A percentile compares a stretch with the other conserved stretches of the same genome.
These are phyloP conservation scores for Paralichthys olivaceus DNA, from an alignment of 2,113 vertebrate species.

Conservation along the genomic window DNA sequence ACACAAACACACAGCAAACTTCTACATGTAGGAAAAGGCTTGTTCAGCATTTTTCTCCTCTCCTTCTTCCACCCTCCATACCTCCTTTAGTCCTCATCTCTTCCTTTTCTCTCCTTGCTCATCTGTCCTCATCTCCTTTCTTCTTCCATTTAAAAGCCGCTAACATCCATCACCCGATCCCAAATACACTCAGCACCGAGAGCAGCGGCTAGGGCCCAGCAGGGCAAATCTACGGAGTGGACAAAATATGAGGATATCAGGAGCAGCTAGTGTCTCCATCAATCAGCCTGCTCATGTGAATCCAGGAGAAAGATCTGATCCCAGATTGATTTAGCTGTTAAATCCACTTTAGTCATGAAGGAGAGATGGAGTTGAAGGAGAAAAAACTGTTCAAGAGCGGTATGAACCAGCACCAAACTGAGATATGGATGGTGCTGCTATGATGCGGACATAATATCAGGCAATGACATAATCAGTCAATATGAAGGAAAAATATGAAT, in stretches of 20 bases:
- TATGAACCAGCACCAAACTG: conserved; percentile 15
- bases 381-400: conserved; percentile 3
- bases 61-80: conserved; percentile 19
- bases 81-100: conserved; percentile 18
- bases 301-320: conserved; percentile 63
- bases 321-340: conserved; percentile 66
- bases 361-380: conserved; percentile 45
- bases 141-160: conserved; percentile 44
- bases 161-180: conserved; percentile 67
- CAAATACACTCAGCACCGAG: conserved; percentile 46
- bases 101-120: conserved; percentile 15
- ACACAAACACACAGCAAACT: conserved; percentile 11
- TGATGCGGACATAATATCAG: background rate
- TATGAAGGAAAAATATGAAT: background rate
- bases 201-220: conserved; percentile 43
- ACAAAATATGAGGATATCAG: conserved; percentile 70
- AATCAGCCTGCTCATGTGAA: conserved; percentile 67
- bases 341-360: conserved; percentile 48
- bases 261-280: conserved; percentile 62
- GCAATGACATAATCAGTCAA: background rate
- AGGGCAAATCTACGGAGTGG: conserved; percentile 58
- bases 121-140: conserved; percentile 47
- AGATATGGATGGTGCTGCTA: background rate
- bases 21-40: conserved; percentile 54
- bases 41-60: conserved; percentile 56